Evolutionary conservation across 1,140 invertebrate genomes (phyloP).

Genomic region (Radopholus similis): DNA sequence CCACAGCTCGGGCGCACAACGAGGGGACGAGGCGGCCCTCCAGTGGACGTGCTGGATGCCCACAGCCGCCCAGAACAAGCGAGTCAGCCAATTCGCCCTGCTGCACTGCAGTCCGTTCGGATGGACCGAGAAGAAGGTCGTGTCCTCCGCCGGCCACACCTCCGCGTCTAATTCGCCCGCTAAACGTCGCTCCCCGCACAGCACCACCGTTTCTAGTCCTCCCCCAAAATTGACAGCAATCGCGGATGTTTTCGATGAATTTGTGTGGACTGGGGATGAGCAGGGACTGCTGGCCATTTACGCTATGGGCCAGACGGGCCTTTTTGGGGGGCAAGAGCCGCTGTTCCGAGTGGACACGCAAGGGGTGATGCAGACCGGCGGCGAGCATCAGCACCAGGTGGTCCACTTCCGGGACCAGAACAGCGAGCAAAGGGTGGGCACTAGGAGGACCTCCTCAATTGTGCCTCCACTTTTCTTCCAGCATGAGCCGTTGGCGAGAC

Average conservation of each 20-base stretch:
- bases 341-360: neutral
- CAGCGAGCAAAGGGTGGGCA: too few relatives aligned
- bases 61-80: neutral
- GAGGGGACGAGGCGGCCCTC: neutral
- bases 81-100: neutral
- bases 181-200: neutral
- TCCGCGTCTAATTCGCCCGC: neutral
- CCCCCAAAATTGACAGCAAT: constrained; percentile 2
- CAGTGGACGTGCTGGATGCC: constrained; percentile 1
- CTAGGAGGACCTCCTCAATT: too few relatives aligned
- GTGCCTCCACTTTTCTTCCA: too few relatives aligned
- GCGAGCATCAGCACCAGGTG: neutral
- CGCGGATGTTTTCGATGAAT: constrained; percentile 17
- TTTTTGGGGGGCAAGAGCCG: neutral
- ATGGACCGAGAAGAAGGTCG: constrained; percentile 34
- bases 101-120: constrained; percentile 30
- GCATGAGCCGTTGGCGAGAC: too few relatives aligned
- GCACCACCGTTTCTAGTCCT: constrained; percentile 5
- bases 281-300: constrained; percentile 5
- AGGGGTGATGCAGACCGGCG: neutral
- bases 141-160: neutral
- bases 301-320: neutral
- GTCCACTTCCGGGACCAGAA: neutral
- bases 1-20: neutral
- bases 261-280: constrained; percentile 17